Conservation (phyloP, 2,797 vertebrate genomes). For the Crocidura indochinensis region DNA sequence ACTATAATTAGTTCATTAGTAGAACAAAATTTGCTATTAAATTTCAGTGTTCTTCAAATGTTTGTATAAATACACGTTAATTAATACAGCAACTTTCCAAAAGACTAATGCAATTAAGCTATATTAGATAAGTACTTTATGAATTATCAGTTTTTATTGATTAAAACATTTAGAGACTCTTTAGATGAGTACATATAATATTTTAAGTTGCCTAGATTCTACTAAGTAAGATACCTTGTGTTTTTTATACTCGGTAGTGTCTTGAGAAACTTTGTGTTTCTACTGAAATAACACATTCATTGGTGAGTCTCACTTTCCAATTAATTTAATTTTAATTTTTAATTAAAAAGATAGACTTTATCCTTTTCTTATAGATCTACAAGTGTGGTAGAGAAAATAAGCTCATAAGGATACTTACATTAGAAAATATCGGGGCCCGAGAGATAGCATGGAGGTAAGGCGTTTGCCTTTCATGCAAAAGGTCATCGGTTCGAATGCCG, state of each 20-base stretch:
- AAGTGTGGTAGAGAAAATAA: slow-evolving; percentile 7
- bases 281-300: background rate
- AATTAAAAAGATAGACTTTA: too few relatives aligned
- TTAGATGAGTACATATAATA: background rate
- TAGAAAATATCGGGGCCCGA: background rate
- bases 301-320: background rate
- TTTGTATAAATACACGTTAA: slow-evolving; percentile 18
- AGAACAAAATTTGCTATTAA: slow-evolving; percentile 39
- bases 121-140: slow-evolving; percentile 21
- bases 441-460: too few relatives aligned
- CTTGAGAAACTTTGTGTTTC: slow-evolving; percentile 23
- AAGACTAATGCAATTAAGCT: slow-evolving; percentile 30
- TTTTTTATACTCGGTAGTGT: background rate
- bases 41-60: slow-evolving; percentile 26
- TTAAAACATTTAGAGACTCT: slow-evolving; percentile 43
- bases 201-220: background rate
- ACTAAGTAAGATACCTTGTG: too few relatives aligned
- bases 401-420: background rate
- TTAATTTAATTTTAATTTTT: too few relatives aligned
- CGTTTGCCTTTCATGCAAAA: too few relatives aligned
- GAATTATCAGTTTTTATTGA: background rate
- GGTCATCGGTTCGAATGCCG: too few relatives aligned
- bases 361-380: background rate
- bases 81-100: background rate
- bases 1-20: slow-evolving; percentile 13